These are phyloP conservation scores for Atlantisia rogersi DNA, from an alignment of 2,113 vertebrate genomes.

Conservation along the genomic window DNA sequence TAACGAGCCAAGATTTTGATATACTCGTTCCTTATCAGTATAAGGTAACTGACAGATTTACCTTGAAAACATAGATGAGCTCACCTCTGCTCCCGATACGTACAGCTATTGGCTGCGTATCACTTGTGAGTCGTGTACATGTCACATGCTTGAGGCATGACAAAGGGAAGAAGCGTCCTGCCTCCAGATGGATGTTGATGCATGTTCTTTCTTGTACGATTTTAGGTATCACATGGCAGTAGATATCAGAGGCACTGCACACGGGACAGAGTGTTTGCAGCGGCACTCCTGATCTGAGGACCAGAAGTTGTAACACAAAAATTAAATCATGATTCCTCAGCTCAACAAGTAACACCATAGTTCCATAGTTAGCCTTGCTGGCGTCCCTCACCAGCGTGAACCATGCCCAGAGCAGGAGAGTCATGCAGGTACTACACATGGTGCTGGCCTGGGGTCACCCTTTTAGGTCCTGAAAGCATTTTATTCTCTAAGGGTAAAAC, in stretches of 20 bases:
- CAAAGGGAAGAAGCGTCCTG: conserved; percentile 25
- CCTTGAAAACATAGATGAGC: conserved; percentile 15
- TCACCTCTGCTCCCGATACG: not conserved
- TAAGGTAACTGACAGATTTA: not conserved
- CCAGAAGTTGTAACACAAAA: not conserved
- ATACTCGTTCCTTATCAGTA: accelerated
- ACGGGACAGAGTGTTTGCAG: not conserved
- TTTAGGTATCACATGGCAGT: conserved; percentile 39
- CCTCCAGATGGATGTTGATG: not conserved
- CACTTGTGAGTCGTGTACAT: conserved; percentile 16
- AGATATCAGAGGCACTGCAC: not conserved
- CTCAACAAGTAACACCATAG: not conserved
- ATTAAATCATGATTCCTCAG: not conserved
- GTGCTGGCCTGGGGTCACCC: not conserved
- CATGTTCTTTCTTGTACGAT: conserved; percentile 6
- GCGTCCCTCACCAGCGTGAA: not conserved
- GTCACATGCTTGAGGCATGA: conserved; percentile 58
- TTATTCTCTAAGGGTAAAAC: not conserved
- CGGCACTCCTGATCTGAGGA: not conserved
- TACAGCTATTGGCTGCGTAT: not conserved
- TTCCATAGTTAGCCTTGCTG: not conserved
- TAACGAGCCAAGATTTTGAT: not conserved
- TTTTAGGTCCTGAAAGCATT: not conserved
- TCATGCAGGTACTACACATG: not conserved
- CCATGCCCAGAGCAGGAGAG: not conserved